A percentile compares a stretch with the other conserved stretches of the same genome.
Evolutionary conservation across 2,797 vertebrate species (phyloP).

Genomic region (Aldrovandia affinis): DNA sequence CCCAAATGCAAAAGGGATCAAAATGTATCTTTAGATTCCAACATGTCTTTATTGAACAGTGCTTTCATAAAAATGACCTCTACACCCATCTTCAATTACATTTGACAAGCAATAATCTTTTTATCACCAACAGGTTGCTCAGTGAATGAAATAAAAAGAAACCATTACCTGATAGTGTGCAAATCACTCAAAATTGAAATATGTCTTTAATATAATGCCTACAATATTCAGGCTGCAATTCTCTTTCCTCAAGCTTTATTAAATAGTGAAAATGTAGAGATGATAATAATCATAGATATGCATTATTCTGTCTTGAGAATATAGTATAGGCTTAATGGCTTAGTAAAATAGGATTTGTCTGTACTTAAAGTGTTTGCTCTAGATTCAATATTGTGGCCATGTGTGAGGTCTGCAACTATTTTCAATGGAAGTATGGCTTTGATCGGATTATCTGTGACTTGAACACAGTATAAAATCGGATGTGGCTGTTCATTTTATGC

Average conservation of each 20-base stretch:
- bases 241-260: not conserved
- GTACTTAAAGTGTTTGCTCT: not conserved
- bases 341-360: not conserved
- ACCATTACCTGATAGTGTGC: not conserved
- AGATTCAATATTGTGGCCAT: not conserved
- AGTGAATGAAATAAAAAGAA: not conserved
- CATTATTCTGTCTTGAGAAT: not conserved
- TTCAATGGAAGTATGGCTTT: not conserved
- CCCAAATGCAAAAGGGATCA: not conserved
- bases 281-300: not conserved
- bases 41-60: not conserved
- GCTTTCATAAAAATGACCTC: not conserved
- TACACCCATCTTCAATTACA: not conserved
- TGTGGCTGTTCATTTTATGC: not conserved
- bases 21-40: not conserved
- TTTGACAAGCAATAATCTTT: not conserved
- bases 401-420: not conserved
- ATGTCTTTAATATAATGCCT: not conserved
- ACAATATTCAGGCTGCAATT: not conserved
- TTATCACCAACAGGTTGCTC: not conserved
- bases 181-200: not conserved
- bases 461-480: not conserved
- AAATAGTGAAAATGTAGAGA: slow-evolving; percentile 1
- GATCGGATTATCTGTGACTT: not conserved
- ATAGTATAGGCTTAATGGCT: not conserved